phyloP scores from a whole-genome alignment of 2,888 invertebrate genomes.

The Agriotes lineatus region DNA sequence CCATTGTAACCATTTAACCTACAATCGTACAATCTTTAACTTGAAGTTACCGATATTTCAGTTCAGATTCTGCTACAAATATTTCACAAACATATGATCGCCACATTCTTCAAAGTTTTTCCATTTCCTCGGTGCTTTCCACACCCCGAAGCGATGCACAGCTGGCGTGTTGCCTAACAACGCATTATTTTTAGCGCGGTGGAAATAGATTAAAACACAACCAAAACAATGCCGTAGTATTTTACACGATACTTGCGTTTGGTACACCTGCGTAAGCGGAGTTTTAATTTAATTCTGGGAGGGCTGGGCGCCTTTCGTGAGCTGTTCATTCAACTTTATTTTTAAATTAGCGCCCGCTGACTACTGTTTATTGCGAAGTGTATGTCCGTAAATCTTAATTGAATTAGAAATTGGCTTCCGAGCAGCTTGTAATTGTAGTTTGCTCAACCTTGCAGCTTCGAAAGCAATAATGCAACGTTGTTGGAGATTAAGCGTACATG shows the following conservation, averaged over 20 bases:
- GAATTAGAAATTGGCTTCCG: background rate
- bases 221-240: slow-evolving; percentile 10
- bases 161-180: slow-evolving; percentile 24
- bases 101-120: background rate
- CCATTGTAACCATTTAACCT: no score
- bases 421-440: background rate
- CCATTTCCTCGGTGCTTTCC: background rate
- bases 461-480: background rate
- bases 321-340: slow-evolving; percentile 5
- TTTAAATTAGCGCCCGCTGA: background rate
- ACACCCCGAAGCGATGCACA: background rate
- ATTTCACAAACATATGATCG: no score
- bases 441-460: no score
- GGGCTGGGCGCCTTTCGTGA: background rate
- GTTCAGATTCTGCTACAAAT: no score
- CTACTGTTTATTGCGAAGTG: background rate
- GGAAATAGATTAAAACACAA: slow-evolving; percentile 23
- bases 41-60: no score
- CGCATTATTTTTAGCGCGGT: slow-evolving; percentile 22
- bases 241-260: background rate
- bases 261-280: background rate
- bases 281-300: background rate
- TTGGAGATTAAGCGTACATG: no score
- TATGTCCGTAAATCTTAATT: background rate
- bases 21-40: no score